Evolutionary conservation across 2,113 vertebrate species (phyloP).

Genomic region (Anguilla rostrata): DNA sequence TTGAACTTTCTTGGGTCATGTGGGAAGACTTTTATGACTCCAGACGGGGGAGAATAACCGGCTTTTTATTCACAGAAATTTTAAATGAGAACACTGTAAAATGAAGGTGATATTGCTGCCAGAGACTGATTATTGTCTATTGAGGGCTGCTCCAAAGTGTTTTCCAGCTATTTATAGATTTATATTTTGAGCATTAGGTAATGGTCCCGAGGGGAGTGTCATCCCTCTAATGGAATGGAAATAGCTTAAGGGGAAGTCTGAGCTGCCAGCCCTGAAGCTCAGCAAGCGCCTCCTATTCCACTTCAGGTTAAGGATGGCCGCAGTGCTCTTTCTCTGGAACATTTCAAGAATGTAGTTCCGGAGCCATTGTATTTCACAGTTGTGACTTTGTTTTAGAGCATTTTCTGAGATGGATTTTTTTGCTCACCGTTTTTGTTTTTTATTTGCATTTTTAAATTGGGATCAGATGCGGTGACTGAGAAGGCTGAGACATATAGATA

Average conservation of each 20-base stretch:
- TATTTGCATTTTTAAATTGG: too few species aligned
- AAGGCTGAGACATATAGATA: too few species aligned
- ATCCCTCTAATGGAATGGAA: constrained; percentile 30
- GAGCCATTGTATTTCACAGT: too few species aligned
- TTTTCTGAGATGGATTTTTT: too few species aligned
- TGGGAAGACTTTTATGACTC: neutral
- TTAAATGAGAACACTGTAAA: neutral
- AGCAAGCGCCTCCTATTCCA: neutral
- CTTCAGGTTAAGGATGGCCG: neutral
- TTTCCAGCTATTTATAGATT: neutral
- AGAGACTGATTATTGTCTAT: neutral
- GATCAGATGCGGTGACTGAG: too few species aligned
- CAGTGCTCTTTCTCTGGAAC: constrained; percentile 3
- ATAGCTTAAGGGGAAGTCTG: constrained; percentile 15
- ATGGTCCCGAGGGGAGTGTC: constrained; percentile 35
- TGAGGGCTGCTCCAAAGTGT: neutral
- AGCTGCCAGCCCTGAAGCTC: neutral
- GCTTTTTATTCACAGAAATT: neutral
- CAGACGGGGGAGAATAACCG: neutral
- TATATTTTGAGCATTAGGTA: constrained; percentile 35
- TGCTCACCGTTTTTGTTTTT: too few species aligned
- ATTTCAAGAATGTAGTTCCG: neutral
- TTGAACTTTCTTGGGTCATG: neutral
- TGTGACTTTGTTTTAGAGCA: too few species aligned
- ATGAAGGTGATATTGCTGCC: neutral